phyloP scores from a whole-genome alignment of 2,113 vertebrate genomes.

The Thryonomys swinderianus region DNA sequence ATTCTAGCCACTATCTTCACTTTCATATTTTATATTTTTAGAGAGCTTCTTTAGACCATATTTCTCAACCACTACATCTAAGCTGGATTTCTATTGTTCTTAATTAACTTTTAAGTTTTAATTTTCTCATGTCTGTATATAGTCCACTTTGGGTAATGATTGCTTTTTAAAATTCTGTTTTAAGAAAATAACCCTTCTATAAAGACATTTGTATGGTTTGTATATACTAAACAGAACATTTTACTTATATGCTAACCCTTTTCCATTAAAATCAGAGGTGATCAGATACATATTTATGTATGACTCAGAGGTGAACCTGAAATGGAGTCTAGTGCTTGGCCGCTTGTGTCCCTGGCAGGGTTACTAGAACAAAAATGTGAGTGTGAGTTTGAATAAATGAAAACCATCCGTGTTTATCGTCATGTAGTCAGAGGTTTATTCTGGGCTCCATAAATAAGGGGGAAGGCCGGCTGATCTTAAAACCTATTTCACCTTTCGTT shows the following conservation, averaged over 20 bases:
- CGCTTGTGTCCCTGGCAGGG: constrained; percentile 44
- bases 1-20: not conserved
- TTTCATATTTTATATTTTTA: constrained; percentile 1
- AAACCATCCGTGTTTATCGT: constrained; percentile 59
- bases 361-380: constrained; percentile 63
- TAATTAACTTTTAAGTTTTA: constrained; percentile 61
- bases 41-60: constrained; percentile 3
- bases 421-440: constrained; percentile 33
- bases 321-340: constrained; percentile 40
- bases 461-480: constrained; percentile 38
- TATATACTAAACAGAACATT: constrained; percentile 48
- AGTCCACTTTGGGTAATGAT: constrained; percentile 1
- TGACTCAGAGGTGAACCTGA: constrained; percentile 64
- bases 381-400: constrained; percentile 69
- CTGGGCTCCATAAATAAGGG: not conserved
- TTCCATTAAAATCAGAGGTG: constrained; percentile 59
- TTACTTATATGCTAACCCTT: constrained; percentile 49
- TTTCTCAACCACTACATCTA: constrained; percentile 6
- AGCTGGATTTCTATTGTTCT: constrained; percentile 52
- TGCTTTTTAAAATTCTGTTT: constrained; percentile 26
- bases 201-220: constrained; percentile 41
- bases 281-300: too few species aligned
- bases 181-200: constrained; percentile 30
- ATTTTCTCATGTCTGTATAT: constrained; percentile 62
- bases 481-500: not conserved